Base-by-base conservation (phyloP, 2,888 invertebrate species). In the Melolontha melolontha region DNA sequence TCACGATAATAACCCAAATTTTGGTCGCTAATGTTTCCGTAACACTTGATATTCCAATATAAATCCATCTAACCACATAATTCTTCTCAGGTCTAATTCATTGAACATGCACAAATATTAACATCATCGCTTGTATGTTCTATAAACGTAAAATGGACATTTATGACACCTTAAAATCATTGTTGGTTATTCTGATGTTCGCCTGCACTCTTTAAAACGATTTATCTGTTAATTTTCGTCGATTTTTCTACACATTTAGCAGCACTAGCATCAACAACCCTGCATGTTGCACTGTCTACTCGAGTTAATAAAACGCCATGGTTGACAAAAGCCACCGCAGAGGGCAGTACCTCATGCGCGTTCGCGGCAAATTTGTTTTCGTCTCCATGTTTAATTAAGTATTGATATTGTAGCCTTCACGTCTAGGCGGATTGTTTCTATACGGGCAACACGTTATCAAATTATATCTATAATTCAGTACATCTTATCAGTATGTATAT, bases 91-190 rank as follows among this genome's bases (percentile, higher is more conserved):
- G 34, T 34, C 34, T 34, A 34, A 34, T 34, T 34, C 34, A 34
- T 34, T 34, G 34, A 34, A 34, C 44, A 14, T 14, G 14, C 44
- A 44, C 44, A 14, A 44, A 44, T 44, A 44, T 44, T 44, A 12
- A 14, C 44, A 14, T 5, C 50, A 22, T 17, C 27, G 22, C 5
- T 50, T 8, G 50, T 17, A 27, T 55, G 39, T 47, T 16, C 41
- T 55, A 27, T 14, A 11, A 22, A 62, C 59, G 59, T 22, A 62
- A 54, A 16, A 44, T 57, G 57, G 57, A 44, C 42, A 29, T 29
- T 34, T 42, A 4, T 11, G 14, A 29, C 34, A 12, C n/a, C 47
- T 44, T 39, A 47, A 47, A 12, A 34, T 16, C 59, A 62, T 62
- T 47, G 47, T 62, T 47, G 47, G 12, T 12, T 40, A 5, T 11